Evolutionary conservation across 2,888 invertebrate species (phyloP), one percentile per base, ranked within the genome.

Genomic region (Spialia ferax): DNA sequence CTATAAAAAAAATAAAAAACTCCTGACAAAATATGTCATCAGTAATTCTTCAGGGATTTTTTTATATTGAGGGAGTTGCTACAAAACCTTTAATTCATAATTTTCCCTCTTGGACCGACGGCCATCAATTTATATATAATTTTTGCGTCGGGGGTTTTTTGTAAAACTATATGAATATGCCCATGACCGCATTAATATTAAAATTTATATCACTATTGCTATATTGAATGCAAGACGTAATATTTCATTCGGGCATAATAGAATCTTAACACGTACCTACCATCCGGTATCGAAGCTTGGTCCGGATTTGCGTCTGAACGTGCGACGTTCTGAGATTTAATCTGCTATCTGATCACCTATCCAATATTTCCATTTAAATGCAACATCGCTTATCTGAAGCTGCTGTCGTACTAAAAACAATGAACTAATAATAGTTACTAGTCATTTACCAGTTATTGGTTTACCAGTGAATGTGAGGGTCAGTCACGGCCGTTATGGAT

Each of bases 301-400:
- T 55, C 45, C 42, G 54, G 66, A 60, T 66, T 66, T 67, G 55
- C 54, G 60, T 55, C 32, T 29, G 45, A 67, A 54, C 60, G 42
- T 32, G 45, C 42, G 23, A 66, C 42, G 54, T 42, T 52, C 59
- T 64, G 64, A 73, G 69, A 73, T 71, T 70, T 72, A 71, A 71
- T 68, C 69, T 68, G 60, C 59, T 70, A 73, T 74, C 66, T 63
- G 70, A 65, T 66, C 66, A 66, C 60, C 66, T 73, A 71, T 70
- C 69, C 71, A 72, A 72, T 74, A 72, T 70, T 66, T 54, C 64
- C 66, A 71, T 74, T 74, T 71, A 71, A 73, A 71, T 67, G 70
- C 68, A 48, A 22, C 52, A 48, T 55, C 48, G 56, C 55, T 38
- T 59, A 48, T 35, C 23, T 66, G 23, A 15, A 18, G 54, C 20